Evolutionary conservation across 2,113 vertebrate species (phyloP).

Genomic region (Phaethornis superciliosus): DNA sequence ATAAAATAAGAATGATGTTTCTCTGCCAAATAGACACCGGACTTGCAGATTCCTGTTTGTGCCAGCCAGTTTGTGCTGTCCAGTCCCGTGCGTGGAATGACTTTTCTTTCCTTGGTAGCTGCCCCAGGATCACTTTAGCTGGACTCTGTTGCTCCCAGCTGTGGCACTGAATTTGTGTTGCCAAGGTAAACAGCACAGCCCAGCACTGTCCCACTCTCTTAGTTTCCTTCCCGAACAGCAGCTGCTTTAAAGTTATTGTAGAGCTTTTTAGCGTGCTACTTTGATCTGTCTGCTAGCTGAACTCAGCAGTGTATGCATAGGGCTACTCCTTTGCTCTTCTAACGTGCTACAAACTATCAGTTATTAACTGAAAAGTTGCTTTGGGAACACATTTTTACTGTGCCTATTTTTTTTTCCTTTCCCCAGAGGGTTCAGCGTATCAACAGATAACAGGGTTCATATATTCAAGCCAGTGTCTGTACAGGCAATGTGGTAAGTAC

Average conservation of each 20-base stretch:
- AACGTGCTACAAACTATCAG: not conserved
- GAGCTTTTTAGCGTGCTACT: slow-evolving; percentile 56
- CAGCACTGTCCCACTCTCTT: slow-evolving; percentile 29
- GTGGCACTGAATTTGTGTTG: slow-evolving; percentile 63
- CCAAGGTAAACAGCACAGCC: slow-evolving; percentile 65
- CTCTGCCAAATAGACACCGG: slow-evolving; percentile 69
- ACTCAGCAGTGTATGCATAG: slow-evolving; percentile 13
- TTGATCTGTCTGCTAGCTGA: slow-evolving; percentile 36
- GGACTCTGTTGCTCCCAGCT: slow-evolving; percentile 48
- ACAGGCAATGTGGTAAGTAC: slow-evolving; percentile 96
- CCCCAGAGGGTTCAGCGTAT: slow-evolving; percentile 91
- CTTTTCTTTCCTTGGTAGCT: slow-evolving; percentile 66
- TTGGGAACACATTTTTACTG: not conserved
- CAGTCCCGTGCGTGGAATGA: slow-evolving; percentile 17
- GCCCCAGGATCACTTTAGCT: slow-evolving; percentile 60
- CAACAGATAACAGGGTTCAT: slow-evolving; percentile 94
- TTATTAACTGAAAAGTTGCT: slow-evolving; percentile 11
- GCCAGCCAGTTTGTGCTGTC: slow-evolving; percentile 57
- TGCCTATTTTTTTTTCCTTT: slow-evolving; percentile 16
- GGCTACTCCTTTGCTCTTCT: slow-evolving; percentile 12
- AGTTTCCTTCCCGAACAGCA: slow-evolving; percentile 16
- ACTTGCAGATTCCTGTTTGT: slow-evolving; percentile 58
- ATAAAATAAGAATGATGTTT: slow-evolving; percentile 19
- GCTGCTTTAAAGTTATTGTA: slow-evolving; percentile 35
- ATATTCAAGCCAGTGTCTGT: slow-evolving; percentile 98